These are phyloP conservation scores for Champsocephalus gunnari DNA, from an alignment of 2,797 vertebrate genomes.

Conservation along the genomic window DNA sequence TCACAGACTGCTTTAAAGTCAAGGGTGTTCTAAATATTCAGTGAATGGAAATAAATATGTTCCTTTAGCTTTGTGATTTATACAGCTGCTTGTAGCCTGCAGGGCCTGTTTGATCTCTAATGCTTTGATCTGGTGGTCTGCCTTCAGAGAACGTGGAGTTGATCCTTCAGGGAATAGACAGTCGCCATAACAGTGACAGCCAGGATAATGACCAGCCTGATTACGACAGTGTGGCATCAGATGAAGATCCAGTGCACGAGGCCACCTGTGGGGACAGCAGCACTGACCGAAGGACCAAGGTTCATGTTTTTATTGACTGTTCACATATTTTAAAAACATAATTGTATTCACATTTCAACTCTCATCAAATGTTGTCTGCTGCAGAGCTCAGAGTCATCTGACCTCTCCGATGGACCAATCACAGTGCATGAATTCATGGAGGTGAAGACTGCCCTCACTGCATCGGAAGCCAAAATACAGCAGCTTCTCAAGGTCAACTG, in stretches of 20 bases:
- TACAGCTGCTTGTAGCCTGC: conserved; percentile 12
- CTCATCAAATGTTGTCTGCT: not conserved
- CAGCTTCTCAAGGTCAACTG: conserved; percentile 98
- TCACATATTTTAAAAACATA: not conserved
- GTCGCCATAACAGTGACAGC: conserved; percentile 89
- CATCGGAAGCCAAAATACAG: conserved; percentile 98
- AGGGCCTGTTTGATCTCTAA: conserved; percentile 31
- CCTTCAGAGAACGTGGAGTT: conserved; percentile 93
- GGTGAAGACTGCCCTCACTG: conserved; percentile 95
- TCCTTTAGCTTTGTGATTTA: conserved; percentile 16
- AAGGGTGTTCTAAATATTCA: conserved; percentile 14
- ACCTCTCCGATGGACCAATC: conserved; percentile 95
- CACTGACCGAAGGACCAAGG: conserved; percentile 92
- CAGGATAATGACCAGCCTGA: conserved; percentile 97
- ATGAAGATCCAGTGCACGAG: conserved; percentile 93
- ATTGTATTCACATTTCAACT: not conserved
- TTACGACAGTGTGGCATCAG: conserved; percentile 98
- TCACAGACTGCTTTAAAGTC: conserved; percentile 1
- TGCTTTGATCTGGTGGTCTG: conserved; percentile 42
- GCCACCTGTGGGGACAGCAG: conserved; percentile 85
- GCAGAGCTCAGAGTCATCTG: conserved; percentile 95
- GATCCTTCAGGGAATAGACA: conserved; percentile 91
- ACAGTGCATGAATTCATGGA: conserved; percentile 97
- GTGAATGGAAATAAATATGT: not conserved
- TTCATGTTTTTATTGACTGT: conserved; percentile 51